A percentile compares a stretch with the other conserved stretches of the same genome.
These are phyloP conservation scores for Micronycteris hirsuta DNA, from an alignment of 2,113 vertebrate species.

Conservation along the genomic window DNA sequence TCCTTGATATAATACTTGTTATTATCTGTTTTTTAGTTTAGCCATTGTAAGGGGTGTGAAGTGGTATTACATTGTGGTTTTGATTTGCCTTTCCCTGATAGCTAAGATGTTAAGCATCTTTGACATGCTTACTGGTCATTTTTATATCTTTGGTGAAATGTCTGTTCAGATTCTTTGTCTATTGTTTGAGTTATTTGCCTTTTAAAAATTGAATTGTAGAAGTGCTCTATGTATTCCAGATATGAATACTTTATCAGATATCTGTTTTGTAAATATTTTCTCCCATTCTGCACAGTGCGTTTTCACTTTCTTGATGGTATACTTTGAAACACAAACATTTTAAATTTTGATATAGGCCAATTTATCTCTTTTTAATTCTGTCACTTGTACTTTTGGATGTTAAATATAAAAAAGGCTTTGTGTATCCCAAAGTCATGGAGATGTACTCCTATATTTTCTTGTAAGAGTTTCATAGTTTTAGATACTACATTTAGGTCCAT, in stretches of 20 bases:
- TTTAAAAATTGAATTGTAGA: neutral
- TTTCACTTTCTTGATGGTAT: neutral
- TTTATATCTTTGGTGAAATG: neutral
- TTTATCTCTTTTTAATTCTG: neutral
- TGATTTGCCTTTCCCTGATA: neutral
- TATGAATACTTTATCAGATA: neutral
- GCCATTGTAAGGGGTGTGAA: rapidly evolving
- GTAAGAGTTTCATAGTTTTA: neutral
- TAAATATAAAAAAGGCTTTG: neutral
- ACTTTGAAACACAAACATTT: neutral
- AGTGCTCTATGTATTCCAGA: neutral
- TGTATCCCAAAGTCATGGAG: neutral
- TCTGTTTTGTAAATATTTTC: neutral
- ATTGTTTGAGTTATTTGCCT: neutral
- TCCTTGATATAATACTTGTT: neutral
- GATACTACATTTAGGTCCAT: neutral
- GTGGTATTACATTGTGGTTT: neutral
- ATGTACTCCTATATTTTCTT: neutral
- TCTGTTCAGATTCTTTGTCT: neutral
- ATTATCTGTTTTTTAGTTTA: neutral
- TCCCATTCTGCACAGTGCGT: neutral
- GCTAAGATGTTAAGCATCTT: neutral
- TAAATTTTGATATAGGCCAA: neutral
- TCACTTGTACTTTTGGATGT: neutral
- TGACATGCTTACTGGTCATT: neutral